phyloP scores from a whole-genome alignment of 53 echinoderm and acorn worm species.

The Holothuria scabra region DNA sequence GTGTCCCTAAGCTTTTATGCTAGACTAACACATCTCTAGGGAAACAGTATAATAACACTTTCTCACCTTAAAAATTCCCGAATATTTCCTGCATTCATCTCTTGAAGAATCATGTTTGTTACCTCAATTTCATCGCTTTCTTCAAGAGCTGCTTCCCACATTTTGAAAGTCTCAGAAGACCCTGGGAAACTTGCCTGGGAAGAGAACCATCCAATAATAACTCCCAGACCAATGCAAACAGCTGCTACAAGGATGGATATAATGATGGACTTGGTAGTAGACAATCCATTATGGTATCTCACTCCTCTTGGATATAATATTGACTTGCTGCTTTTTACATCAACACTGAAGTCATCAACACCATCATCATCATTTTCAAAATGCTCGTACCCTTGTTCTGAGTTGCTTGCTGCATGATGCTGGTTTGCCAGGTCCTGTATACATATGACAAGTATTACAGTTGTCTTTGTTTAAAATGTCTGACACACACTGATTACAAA shows the following conservation, averaged over 20 bases:
- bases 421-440: no score
- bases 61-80: conserved; percentile 70
- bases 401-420: no score
- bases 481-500: no score
- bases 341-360: conserved; percentile 1
- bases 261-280: neutral
- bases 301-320: neutral
- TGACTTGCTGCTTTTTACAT: neutral
- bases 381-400: neutral
- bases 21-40: no score
- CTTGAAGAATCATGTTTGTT: conserved; percentile 53
- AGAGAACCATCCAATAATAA: conserved; percentile 73
- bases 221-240: conserved; percentile 60
- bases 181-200: neutral
- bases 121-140: conserved; percentile 49
- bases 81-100: conserved; percentile 67
- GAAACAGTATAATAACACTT: neutral
- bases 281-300: neutral
- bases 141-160: conserved; percentile 47
- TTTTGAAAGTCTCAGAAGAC: neutral
- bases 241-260: conserved; percentile 47
- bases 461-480: no score
- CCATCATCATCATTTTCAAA: neutral
- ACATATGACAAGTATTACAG: no score
- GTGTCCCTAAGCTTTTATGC: no score